Percentiles rank a stretch among this genome's conserved stretches.
These are phyloP conservation scores for Lamprotornis superbus DNA, from an alignment of 2,113 vertebrate species.

Conservation along the genomic window DNA sequence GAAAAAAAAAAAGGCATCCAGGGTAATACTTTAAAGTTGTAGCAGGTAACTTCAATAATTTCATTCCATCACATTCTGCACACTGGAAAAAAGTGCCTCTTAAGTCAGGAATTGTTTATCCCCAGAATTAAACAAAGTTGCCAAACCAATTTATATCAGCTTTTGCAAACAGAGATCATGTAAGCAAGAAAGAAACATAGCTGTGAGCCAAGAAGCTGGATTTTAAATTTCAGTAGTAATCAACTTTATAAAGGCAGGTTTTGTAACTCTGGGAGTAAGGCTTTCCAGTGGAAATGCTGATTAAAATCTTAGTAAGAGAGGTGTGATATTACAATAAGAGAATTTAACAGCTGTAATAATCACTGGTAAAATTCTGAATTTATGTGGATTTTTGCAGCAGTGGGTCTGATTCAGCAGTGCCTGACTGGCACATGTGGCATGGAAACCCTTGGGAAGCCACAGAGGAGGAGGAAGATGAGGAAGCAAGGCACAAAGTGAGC, in stretches of 20 bases:
- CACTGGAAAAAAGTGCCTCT: background rate
- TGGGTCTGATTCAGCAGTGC: background rate
- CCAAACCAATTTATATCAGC: slow-evolving; percentile 38
- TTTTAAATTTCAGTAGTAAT: background rate
- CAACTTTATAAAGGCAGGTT: background rate
- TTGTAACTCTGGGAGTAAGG: background rate
- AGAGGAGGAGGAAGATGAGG: background rate
- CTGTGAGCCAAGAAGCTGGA: background rate
- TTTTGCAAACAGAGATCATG: slow-evolving; percentile 24
- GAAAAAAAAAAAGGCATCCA: background rate
- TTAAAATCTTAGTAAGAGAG: slow-evolving; percentile 12
- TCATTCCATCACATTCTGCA: background rate
- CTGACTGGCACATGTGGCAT: background rate
- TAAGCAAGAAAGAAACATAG: background rate
- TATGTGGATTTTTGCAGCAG: background rate
- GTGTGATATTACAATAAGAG: background rate
- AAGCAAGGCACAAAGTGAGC: background rate
- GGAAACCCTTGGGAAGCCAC: background rate
- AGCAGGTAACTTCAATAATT: background rate
- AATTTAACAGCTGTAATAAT: background rate
- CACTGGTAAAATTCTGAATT: background rate
- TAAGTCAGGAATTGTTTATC: slow-evolving; percentile 7
- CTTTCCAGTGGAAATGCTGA: slow-evolving; percentile 36
- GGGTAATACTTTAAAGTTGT: background rate
- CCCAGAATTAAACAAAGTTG: slow-evolving; percentile 8